A percentile compares a stretch with the other conserved stretches of the same genome.
Evolutionary conservation across 92 coral and sea anemone species (phyloP).

Genomic region (Phenganax marumi): DNA sequence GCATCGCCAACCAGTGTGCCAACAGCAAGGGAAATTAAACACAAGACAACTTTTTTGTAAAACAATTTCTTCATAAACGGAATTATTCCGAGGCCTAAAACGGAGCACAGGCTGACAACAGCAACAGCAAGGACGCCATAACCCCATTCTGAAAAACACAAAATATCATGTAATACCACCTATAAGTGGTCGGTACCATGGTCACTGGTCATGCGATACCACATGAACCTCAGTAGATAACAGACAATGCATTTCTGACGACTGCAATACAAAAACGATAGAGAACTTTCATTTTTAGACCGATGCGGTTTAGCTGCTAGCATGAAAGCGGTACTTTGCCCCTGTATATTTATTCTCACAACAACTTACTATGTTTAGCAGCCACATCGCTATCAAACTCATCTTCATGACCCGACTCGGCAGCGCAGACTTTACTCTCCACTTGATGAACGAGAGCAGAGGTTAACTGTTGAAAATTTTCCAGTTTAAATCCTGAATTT

Average conservation of each 20-base stretch:
- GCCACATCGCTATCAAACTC: background rate
- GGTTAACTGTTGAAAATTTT: background rate
- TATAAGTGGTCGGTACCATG: too few species aligned
- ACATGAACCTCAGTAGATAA: too few species aligned
- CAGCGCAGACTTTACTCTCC: constrained; percentile 13
- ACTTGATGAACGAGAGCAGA: constrained; percentile 27
- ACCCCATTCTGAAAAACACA: constrained; percentile 79
- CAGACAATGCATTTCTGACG: too few species aligned
- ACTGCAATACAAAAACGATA: too few species aligned
- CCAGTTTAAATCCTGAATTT: background rate
- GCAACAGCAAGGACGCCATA: constrained; percentile 87
- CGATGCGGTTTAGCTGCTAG: too few species aligned
- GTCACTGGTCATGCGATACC: background rate
- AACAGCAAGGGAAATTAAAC: constrained; percentile 78
- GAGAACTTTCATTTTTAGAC: too few species aligned
- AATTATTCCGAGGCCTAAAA: constrained; percentile 73
- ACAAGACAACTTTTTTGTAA: constrained; percentile 70
- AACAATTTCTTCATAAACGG: constrained; percentile 68
- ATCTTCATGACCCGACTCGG: background rate
- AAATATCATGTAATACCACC: background rate
- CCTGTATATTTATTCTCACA: too few species aligned
- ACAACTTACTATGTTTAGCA: background rate
- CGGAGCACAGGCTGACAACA: constrained; percentile 67
- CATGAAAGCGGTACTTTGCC: too few species aligned
- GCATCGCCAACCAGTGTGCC: constrained; percentile 86